Conservation (phyloP, 2,888 invertebrate genomes). For the Clepsis dumicolana region DNA sequence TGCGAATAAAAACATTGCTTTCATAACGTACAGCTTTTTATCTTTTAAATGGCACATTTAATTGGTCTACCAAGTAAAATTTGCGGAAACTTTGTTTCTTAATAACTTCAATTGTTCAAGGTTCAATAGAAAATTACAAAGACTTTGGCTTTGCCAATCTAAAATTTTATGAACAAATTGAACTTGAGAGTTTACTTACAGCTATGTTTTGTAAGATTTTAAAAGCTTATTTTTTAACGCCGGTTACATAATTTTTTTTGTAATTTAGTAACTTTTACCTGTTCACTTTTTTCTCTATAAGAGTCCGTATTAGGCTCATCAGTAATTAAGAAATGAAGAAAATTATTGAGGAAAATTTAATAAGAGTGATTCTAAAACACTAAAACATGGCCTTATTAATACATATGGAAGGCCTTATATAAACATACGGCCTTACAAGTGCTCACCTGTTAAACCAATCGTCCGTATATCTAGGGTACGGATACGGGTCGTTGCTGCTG, state of each 20-base stretch:
- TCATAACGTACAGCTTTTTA: too few species aligned
- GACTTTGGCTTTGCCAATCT: neutral
- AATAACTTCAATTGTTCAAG: constrained; percentile 2
- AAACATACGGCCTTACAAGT: neutral
- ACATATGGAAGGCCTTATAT: neutral
- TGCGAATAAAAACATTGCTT: too few species aligned
- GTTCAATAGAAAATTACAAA: neutral
- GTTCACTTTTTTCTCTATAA: too few species aligned
- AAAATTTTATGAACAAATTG: neutral
- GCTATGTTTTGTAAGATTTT: neutral
- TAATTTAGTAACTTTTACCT: too few species aligned
- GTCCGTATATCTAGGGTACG: constrained; percentile 99
- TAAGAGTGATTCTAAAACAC: too few species aligned
- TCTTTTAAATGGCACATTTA: neutral
- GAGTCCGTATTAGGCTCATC: too few species aligned
- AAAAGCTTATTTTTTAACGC: neutral
- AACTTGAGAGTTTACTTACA: neutral
- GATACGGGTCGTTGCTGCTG: constrained; percentile 99
- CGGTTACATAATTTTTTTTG: too few species aligned
- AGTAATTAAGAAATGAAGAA: too few species aligned
- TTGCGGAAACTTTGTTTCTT: neutral
- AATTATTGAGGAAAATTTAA: neutral
- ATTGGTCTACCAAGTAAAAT: neutral
- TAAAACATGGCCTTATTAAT: neutral
- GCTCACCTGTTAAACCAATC: constrained; percentile 99